A percentile compares a stretch with the other conserved stretches of the same genome.
Evolutionary conservation across 92 coral and sea anemone species (phyloP).

Genomic region (Parazoanthus atlanticus): DNA sequence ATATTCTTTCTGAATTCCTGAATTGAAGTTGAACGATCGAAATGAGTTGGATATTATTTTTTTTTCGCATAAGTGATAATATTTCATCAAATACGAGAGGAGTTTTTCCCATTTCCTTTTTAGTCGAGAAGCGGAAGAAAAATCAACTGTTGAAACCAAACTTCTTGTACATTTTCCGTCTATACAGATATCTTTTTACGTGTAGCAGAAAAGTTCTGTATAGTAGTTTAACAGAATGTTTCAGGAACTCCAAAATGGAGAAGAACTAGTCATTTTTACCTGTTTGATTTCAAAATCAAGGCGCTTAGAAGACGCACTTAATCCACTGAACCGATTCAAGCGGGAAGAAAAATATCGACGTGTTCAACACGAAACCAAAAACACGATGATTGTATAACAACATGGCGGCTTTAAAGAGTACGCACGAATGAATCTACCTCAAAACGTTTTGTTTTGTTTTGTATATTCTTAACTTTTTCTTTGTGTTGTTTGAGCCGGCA

Average conservation of each 20-base stretch:
- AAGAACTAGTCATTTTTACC: too few species aligned
- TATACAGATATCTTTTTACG: too few species aligned
- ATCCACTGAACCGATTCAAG: conserved; percentile 26
- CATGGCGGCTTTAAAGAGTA: neutral
- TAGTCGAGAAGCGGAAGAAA: too few species aligned
- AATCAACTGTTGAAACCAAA: too few species aligned
- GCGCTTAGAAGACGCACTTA: conserved; percentile 8
- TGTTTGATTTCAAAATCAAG: neutral
- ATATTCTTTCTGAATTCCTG: neutral
- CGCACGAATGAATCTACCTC: neutral
- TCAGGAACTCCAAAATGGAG: neutral
- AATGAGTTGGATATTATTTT: neutral
- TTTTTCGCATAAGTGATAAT: neutral
- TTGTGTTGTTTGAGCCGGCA: conserved; percentile 1
- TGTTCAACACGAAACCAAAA: conserved; percentile 22
- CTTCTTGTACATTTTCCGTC: neutral
- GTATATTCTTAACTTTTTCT: neutral
- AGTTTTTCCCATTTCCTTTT: neutral
- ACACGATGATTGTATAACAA: conserved; percentile 7
- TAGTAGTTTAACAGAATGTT: neutral
- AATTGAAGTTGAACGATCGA: neutral
- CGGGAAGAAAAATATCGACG: conserved; percentile 21
- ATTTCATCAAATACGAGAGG: neutral
- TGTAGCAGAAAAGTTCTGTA: neutral
- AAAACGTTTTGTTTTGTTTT: neutral